Percentiles rank a stretch among this genome's conserved stretches.
Evolutionary conservation across 2,113 vertebrate species (phyloP).

Genomic region (Hyperoodon ampullatus): DNA sequence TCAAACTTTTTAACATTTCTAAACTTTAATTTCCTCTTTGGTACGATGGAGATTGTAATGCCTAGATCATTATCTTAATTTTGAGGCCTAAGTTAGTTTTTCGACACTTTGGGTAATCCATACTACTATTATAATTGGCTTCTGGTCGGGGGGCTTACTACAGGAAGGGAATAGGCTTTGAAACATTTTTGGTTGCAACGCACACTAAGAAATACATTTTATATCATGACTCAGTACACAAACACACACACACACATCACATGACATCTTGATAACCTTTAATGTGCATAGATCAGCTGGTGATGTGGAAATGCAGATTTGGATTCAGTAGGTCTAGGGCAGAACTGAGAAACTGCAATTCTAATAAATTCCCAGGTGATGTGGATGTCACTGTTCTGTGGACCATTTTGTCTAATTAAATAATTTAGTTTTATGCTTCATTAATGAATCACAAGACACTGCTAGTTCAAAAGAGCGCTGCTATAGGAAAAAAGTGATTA

Average conservation of each 20-base stretch:
- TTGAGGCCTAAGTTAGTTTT: not conserved
- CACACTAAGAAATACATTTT: not conserved
- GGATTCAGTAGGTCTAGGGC: not conserved
- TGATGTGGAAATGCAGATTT: not conserved
- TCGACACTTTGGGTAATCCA: not conserved
- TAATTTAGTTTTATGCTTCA: not conserved
- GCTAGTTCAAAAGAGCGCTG: not conserved
- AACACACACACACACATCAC: not conserved
- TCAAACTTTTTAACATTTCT: not conserved
- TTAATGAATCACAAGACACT: not conserved
- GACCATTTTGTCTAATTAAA: not conserved
- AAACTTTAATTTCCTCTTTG: slow-evolving; percentile 13
- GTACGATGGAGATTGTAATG: not conserved
- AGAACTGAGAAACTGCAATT: not conserved
- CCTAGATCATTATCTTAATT: not conserved
- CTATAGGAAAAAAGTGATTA: not conserved
- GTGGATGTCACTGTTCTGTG: not conserved
- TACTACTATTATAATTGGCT: not conserved
- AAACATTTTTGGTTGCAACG: not conserved
- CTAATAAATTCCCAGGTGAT: not conserved
- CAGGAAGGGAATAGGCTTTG: not conserved
- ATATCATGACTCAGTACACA: not conserved
- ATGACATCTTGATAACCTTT: not conserved
- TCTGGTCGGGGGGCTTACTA: not conserved
- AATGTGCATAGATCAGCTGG: not conserved